Conservation (phyloP, 2,888 invertebrate genomes). For the Lysandra coridon region DNA sequence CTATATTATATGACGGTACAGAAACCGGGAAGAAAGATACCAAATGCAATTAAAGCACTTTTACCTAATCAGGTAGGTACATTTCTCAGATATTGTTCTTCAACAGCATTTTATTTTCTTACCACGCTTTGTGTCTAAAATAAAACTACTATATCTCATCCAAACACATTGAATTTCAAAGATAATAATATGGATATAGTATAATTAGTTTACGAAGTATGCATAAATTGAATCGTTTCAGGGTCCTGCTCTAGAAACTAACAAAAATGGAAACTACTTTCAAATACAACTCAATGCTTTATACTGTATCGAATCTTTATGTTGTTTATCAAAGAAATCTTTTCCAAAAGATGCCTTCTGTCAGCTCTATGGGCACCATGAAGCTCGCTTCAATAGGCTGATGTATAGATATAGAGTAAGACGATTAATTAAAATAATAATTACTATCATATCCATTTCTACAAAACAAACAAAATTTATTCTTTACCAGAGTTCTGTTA, state of each 20-base stretch:
- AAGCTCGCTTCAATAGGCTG: conserved; percentile 85
- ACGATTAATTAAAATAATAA: neutral
- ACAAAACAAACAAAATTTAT: neutral
- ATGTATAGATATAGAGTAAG: conserved; percentile 79
- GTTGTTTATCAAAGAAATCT: conserved; percentile 79
- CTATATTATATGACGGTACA: conserved; percentile 80
- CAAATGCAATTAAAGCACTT: conserved; percentile 70
- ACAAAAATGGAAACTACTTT: conserved; percentile 81
- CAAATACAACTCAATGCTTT: conserved; percentile 80
- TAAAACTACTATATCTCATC: no score
- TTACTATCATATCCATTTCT: neutral
- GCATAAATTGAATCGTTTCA: conserved; percentile 44
- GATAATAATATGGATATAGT: neutral
- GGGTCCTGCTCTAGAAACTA: conserved; percentile 81
- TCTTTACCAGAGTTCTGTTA: neutral
- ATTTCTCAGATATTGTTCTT: neutral
- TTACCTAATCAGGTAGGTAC: conserved; percentile 64
- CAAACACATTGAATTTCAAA: no score
- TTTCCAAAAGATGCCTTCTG: conserved; percentile 81
- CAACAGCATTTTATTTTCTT: neutral
- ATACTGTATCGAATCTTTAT: conserved; percentile 79
- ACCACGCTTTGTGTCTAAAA: no score
- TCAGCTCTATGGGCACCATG: conserved; percentile 86
- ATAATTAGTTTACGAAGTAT: neutral
- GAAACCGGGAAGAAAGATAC: conserved; percentile 79